Conservation (phyloP, 2,888 invertebrate genomes). For the Saturnia japonica region DNA sequence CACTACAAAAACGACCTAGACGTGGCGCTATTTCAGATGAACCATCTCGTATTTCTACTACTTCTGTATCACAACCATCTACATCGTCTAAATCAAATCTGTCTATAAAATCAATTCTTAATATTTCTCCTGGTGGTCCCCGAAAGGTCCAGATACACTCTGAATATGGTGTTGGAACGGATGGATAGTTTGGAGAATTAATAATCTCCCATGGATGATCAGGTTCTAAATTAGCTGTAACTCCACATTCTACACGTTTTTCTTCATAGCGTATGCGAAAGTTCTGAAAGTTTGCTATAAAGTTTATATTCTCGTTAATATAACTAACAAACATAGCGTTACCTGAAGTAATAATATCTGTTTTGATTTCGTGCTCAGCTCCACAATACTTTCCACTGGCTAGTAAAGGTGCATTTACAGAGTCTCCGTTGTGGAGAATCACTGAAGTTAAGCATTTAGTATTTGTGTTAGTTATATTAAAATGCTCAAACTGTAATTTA, state of each 20-base stretch:
- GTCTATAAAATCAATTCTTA: conserved; percentile 89
- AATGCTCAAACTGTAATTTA: conserved; percentile 81
- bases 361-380: conserved; percentile 55
- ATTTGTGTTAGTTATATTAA: conserved; percentile 80
- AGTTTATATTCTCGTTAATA: conserved; percentile 25
- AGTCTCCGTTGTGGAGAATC: conserved; percentile 88
- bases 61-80: conserved; percentile 76
- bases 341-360: conserved; percentile 81
- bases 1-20: conserved; percentile 85
- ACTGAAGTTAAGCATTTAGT: conserved; percentile 59
- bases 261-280: conserved; percentile 83
- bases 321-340: conserved; percentile 75
- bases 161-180: conserved; percentile 87
- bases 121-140: conserved; percentile 87
- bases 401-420: conserved; percentile 86
- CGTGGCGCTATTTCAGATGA: conserved; percentile 85
- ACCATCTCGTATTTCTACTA: conserved; percentile 92
- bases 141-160: conserved; percentile 92
- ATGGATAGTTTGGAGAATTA: conserved; percentile 91
- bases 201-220: conserved; percentile 80
- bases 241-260: conserved; percentile 86
- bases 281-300: conserved; percentile 39
- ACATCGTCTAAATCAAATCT: conserved; percentile 85
- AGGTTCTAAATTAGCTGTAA: conserved; percentile 79
- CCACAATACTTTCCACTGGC: conserved; percentile 89